Percentiles rank a stretch among this genome's conserved stretches.
These are phyloP conservation scores for Rhopalosiphum maidis DNA, from an alignment of 1,140 invertebrate species.

Conservation along the genomic window DNA sequence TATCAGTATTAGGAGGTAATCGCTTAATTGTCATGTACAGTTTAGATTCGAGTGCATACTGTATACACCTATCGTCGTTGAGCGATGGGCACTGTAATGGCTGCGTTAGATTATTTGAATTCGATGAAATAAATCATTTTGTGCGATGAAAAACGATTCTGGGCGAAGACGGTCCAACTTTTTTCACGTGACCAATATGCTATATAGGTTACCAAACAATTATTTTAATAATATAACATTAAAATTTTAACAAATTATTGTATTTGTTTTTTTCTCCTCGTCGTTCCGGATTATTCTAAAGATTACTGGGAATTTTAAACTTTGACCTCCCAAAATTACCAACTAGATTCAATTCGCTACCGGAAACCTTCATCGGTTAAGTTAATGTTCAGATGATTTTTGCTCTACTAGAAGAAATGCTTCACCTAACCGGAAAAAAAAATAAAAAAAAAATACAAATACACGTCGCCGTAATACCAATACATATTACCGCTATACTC, in stretches of 20 bases:
- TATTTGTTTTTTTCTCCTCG: no score
- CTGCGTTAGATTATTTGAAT: no score
- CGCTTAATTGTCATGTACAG: no score
- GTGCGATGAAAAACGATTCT: not conserved
- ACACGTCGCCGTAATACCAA: not conserved
- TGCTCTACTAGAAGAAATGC: not conserved
- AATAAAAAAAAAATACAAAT: not conserved
- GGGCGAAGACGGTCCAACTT: not conserved
- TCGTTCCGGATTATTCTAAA: not conserved
- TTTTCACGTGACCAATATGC: not conserved
- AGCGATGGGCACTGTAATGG: no score
- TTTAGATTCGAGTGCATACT: no score
- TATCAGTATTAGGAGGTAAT: not conserved
- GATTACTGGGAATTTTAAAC: not conserved
- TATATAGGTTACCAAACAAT: not conserved
- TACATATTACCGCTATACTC: not conserved
- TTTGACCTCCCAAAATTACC: not conserved
- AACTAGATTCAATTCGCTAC: not conserved
- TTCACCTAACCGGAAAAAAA: rapidly evolving
- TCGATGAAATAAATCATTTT: no score
- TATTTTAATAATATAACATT: not conserved
- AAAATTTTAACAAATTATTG: not conserved
- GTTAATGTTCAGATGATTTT: not conserved
- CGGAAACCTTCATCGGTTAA: not conserved
- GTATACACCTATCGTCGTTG: no score